phyloP scores from a whole-genome alignment of 64 coral and sea anemone genomes.

The Montipora capricornis region DNA sequence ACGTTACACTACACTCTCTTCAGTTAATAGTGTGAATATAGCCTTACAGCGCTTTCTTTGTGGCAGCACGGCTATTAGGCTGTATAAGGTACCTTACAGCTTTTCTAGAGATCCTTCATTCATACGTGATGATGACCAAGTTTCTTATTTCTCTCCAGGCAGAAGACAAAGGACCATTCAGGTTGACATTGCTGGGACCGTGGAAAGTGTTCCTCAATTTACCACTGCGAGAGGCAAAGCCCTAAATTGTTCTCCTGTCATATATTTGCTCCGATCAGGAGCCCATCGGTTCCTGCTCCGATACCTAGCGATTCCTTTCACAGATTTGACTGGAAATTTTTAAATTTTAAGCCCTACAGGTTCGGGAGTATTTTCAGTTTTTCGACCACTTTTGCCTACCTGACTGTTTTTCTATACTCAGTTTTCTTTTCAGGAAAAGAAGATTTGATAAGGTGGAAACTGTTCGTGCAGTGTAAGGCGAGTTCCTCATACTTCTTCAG shows the following conservation, averaged over 20 bases:
- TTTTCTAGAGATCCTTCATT: neutral
- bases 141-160: conserved; percentile 1
- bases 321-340: neutral
- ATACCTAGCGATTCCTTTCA: neutral
- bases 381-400: neutral
- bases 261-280: neutral
- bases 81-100: neutral
- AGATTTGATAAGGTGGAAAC: neutral
- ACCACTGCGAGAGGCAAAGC: neutral
- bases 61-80: neutral
- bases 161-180: neutral
- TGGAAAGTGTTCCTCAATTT: neutral
- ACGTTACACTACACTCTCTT: too few relatives aligned
- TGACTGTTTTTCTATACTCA: neutral
- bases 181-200: neutral
- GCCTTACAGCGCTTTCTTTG: neutral
- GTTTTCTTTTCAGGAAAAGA: neutral
- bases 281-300: neutral
- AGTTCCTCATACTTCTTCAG: conserved; percentile 1
- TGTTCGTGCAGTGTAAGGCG: neutral
- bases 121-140: neutral
- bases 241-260: neutral
- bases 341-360: neutral
- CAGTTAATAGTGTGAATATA: neutral
- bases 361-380: neutral